These are phyloP conservation scores for Contarinia nasturtii DNA, from an alignment of 1,140 invertebrate species.

Conservation along the genomic window DNA sequence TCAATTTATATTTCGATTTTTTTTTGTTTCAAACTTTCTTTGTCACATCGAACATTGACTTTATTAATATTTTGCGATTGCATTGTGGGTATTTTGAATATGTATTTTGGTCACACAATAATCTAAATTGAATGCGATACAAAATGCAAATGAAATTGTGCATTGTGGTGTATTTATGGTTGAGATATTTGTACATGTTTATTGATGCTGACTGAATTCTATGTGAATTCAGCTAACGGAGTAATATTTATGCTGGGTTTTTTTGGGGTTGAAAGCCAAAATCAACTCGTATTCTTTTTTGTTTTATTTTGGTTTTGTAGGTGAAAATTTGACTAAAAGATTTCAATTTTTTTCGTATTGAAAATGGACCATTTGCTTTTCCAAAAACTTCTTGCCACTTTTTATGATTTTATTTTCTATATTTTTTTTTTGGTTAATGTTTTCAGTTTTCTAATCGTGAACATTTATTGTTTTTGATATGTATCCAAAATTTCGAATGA, in stretches of 20 bases:
- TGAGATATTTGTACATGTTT: conserved; percentile 3
- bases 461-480: too few species aligned
- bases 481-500: too few species aligned
- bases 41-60: too few species aligned
- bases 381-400: neutral
- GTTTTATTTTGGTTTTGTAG: neutral
- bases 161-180: conserved; percentile 2
- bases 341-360: neutral
- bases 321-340: neutral
- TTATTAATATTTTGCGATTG: too few species aligned
- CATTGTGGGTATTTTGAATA: too few species aligned
- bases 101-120: too few species aligned
- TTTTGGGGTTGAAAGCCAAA: neutral
- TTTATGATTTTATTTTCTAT: neutral
- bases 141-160: conserved; percentile 6
- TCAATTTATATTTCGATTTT: conserved; percentile 15
- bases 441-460: too few species aligned
- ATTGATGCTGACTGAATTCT: conserved; percentile 6
- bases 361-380: neutral
- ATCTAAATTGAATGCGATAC: neutral
- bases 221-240: neutral
- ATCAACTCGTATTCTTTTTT: neutral
- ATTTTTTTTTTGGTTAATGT: neutral
- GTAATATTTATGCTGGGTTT: conserved; percentile 2
- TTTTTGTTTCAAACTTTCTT: neutral